phyloP scores from a whole-genome alignment of 30 jellyfish, hydroid and myxozoan species.

The Pseudorhiza aurosa region DNA sequence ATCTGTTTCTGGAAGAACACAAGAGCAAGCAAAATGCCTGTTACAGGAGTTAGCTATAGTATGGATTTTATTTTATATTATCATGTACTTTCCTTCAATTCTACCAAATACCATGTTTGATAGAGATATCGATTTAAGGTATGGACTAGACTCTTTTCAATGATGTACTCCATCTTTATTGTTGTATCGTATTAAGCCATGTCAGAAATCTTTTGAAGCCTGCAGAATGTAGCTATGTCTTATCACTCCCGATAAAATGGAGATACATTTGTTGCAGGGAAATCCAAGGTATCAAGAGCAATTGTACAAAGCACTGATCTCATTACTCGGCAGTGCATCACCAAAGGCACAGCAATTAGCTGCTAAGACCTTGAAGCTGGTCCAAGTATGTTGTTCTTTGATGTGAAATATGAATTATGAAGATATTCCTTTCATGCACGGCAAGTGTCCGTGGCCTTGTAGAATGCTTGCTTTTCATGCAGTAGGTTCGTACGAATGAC shows the following conservation, averaged over 20 bases:
- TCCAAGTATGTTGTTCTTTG: constrained; percentile 74
- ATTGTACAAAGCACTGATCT: constrained; percentile 69
- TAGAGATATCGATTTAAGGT: too few species aligned
- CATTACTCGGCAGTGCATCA: constrained; percentile 54
- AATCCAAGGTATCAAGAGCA: constrained; percentile 79
- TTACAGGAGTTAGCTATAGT: constrained; percentile 67
- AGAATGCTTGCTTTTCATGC: too few species aligned
- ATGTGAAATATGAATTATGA: background rate
- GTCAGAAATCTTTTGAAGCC: background rate
- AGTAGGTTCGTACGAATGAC: too few species aligned
- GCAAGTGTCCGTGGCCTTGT: too few species aligned
- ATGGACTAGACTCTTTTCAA: too few species aligned
- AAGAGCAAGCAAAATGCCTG: constrained; percentile 61
- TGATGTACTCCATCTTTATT: background rate
- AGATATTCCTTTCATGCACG: too few species aligned
- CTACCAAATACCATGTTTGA: too few species aligned
- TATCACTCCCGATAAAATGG: too few species aligned
- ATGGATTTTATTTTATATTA: background rate
- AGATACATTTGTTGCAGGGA: constrained; percentile 47
- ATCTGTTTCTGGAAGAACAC: constrained; percentile 37
- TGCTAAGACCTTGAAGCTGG: constrained; percentile 40
- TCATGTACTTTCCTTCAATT: background rate
- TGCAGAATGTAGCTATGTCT: too few species aligned
- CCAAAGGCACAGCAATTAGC: constrained; percentile 79
- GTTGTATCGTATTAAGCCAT: background rate